A percentile compares a stretch with the other conserved stretches of the same genome.
Evolutionary conservation across 2,888 invertebrate genomes (phyloP).

Genomic region (Limnephilus lunatus): DNA sequence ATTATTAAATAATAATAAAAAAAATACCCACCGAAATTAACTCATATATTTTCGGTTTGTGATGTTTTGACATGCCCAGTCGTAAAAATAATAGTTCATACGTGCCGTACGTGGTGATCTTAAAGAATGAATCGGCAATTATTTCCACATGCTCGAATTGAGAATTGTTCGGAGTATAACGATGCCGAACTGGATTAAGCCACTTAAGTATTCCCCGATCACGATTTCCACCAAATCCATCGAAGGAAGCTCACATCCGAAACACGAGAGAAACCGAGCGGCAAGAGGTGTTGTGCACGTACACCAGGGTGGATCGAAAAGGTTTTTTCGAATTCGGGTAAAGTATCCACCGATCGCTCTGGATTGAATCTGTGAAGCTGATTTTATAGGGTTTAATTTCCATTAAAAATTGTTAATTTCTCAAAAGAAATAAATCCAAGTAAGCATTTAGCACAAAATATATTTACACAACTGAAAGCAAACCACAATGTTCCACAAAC

Average conservation of each 20-base stretch:
- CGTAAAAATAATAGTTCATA: not conserved
- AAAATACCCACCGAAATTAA: not conserved
- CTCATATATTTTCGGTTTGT: not conserved
- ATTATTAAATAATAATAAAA: not conserved
- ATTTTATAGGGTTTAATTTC: no score
- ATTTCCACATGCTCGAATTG: slow-evolving; percentile 2
- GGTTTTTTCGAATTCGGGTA: not conserved
- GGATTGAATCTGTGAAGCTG: no score
- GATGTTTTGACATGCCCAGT: not conserved
- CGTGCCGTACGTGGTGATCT: not conserved
- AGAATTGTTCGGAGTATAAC: not conserved
- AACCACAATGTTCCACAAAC: no score
- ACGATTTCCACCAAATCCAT: slow-evolving; percentile 6
- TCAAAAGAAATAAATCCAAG: no score
- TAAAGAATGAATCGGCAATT: not conserved
- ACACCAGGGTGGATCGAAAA: not conserved
- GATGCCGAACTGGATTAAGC: slow-evolving; percentile 4
- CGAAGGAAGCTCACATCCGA: slow-evolving; percentile 5
- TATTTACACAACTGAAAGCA: no score
- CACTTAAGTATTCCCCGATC: slow-evolving; percentile 7
- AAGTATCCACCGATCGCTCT: no score
- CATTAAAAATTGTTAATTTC: no score
- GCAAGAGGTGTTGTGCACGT: not conserved
- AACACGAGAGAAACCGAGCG: slow-evolving; percentile 4
- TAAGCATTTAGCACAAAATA: no score